phyloP scores from a whole-genome alignment of 2,888 invertebrate genomes.

The Lycia hirtaria region DNA sequence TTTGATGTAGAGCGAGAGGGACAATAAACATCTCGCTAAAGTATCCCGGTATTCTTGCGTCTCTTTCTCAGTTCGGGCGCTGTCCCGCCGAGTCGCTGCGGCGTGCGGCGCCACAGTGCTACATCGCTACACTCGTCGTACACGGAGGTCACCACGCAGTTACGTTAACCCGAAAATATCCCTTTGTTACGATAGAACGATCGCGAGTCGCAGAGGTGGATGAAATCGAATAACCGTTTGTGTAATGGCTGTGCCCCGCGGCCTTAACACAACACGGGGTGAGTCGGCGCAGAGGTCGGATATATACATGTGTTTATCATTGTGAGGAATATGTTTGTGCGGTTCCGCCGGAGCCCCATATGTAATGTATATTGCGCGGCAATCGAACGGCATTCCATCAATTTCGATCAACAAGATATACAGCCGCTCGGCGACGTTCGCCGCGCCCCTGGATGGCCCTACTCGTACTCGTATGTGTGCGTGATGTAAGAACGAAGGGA shows the following conservation, averaged over 20 bases:
- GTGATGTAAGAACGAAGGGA: not conserved
- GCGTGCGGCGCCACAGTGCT: not conserved
- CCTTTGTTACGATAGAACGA: conserved; percentile 2
- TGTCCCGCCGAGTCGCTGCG: not conserved
- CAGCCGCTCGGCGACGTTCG: conserved; percentile 12
- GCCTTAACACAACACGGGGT: not conserved
- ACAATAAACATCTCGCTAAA: conserved; percentile 16
- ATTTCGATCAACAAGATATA: conserved; percentile 37
- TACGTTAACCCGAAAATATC: not conserved
- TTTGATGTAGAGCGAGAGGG: conserved; percentile 28
- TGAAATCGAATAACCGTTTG: conserved; percentile 4
- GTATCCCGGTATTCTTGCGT: conserved; percentile 1
- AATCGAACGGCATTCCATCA: conserved; percentile 39
- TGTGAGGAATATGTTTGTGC: conserved; percentile 17
- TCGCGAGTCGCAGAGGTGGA: conserved; percentile 5
- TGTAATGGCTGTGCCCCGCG: conserved; percentile 1
- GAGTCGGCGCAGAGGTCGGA: not conserved
- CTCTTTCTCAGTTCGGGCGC: not conserved
- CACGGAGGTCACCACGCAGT: not conserved
- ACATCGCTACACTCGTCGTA: conserved; percentile 2
- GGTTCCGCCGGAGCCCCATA: conserved; percentile 9
- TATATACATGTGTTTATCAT: conserved; percentile 1
- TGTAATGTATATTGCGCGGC: conserved; percentile 22
- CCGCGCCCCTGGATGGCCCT: conserved; percentile 14
- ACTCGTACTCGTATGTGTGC: not conserved